Percentiles rank a stretch among this genome's conserved stretches.
Evolutionary conservation across 2,888 invertebrate genomes (phyloP).

Genomic region (Hydroisotoma schaefferi): DNA sequence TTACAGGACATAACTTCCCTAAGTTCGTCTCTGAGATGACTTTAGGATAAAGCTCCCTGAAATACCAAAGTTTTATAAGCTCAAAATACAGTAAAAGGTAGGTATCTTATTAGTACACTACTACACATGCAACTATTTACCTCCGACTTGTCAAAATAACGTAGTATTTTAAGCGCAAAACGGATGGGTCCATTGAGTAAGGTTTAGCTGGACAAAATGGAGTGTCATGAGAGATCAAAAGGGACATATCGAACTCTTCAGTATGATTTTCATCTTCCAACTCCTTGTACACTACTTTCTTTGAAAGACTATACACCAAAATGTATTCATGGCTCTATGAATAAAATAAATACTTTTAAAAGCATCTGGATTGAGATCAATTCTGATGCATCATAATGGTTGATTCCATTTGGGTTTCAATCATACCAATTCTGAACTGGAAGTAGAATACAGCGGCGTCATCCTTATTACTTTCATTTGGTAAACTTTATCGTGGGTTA

Average conservation of each 20-base stretch:
- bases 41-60: conserved; percentile 62
- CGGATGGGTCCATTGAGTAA: conserved; percentile 51
- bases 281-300: conserved; percentile 58
- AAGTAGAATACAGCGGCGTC: conserved; percentile 51
- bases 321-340: conserved; percentile 58
- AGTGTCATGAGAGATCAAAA: conserved; percentile 61
- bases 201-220: conserved; percentile 36
- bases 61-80: conserved; percentile 14
- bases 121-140: conserved; percentile 49
- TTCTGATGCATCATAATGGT: neutral
- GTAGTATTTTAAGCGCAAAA: conserved; percentile 60
- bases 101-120: neutral
- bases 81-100: neutral
- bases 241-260: conserved; percentile 66
- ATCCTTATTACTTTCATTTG: conserved; percentile 66
- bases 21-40: conserved; percentile 60
- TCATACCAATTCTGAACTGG: conserved; percentile 2
- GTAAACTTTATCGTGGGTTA: conserved; percentile 65
- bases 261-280: conserved; percentile 57
- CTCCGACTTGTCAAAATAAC: conserved; percentile 61
- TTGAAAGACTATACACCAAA: conserved; percentile 61
- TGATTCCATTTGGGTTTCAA: too few relatives aligned
- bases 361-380: neutral
- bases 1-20: conserved; percentile 63
- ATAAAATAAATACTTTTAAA: neutral